Evolutionary conservation across 2,113 vertebrate species (phyloP), one percentile per base, ranked within the genome.

Genomic region (Megatriorchis doriae): DNA sequence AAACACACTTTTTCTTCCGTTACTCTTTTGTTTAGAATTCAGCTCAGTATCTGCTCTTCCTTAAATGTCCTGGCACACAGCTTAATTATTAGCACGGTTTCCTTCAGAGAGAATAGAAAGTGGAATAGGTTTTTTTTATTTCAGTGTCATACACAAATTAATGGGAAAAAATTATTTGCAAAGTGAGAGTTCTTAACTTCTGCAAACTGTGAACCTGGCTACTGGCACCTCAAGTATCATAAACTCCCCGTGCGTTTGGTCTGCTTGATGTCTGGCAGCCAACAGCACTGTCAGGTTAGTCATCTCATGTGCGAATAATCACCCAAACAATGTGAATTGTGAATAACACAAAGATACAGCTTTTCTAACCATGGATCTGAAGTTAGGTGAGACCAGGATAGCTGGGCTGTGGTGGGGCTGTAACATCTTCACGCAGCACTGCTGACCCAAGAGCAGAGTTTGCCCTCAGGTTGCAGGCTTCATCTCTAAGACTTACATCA

Each of bases 21-120:
- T 87, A 94, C 74, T 63, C 79, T 89, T 97, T 82, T 88, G 89
- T 86, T 96, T 94, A 96, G 93, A 87, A 95, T 95, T 96, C 79
- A 96, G 50, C 81, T 91, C 77, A 58, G 78, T 94, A 91, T 95
- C 81, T 96, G 81, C 62, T 91, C 74, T 97, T 94, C 62, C 70
- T 93, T 96, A 88, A 73, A 52, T 0, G 18, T 83, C 53, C 74
- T 74, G 50, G 58, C 74, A 62, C 38, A 19, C 10, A 73, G 34
- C 36, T 87, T 56, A 72, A 42, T 93, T 90, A 96, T 96, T 93
- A 95, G 77, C 70, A 81, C 0, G 2, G 40, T 59, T 78, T 96
- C 36, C 79, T 82, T 86, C 45, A 58, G 52, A 55, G 16, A 34
- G 31, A 80, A 70, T 10, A 79, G 40, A 74, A 90, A 86, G 66